These are phyloP conservation scores for Rhipidura dahli DNA, from an alignment of 2,113 vertebrate genomes.

Conservation along the genomic window DNA sequence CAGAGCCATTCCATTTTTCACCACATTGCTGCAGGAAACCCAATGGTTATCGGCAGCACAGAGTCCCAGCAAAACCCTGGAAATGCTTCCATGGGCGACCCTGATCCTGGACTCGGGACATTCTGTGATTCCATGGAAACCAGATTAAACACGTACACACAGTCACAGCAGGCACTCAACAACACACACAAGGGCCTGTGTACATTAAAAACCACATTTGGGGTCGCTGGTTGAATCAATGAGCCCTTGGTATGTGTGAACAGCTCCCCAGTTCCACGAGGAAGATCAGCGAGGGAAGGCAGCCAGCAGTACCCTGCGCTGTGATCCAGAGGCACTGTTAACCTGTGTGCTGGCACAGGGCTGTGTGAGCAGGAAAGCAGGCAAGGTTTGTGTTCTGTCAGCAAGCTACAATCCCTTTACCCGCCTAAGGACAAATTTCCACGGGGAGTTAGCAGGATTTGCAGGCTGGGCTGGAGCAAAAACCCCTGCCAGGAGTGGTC, in stretches of 20 bases:
- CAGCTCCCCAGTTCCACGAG: no score
- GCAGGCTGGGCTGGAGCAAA: not conserved
- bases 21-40: not conserved
- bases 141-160: not conserved
- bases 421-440: not conserved
- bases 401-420: not conserved
- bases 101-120: not conserved
- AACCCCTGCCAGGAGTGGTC: no score
- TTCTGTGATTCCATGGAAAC: not conserved
- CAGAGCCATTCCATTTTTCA: not conserved
- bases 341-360: no score
- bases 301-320: not conserved
- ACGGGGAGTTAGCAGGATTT: no score
- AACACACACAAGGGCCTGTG: rapidly evolving
- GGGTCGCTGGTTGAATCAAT: not conserved
- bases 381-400: not conserved
- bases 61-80: not conserved
- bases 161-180: no score
- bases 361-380: not conserved
- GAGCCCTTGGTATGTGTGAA: not conserved
- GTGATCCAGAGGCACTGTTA: not conserved
- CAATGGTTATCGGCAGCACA: rapidly evolving
- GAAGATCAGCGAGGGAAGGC: not conserved
- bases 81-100: not conserved
- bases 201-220: not conserved